Evolutionary conservation across 2,113 vertebrate species (phyloP).

Genomic region (Galeopterus variegatus): DNA sequence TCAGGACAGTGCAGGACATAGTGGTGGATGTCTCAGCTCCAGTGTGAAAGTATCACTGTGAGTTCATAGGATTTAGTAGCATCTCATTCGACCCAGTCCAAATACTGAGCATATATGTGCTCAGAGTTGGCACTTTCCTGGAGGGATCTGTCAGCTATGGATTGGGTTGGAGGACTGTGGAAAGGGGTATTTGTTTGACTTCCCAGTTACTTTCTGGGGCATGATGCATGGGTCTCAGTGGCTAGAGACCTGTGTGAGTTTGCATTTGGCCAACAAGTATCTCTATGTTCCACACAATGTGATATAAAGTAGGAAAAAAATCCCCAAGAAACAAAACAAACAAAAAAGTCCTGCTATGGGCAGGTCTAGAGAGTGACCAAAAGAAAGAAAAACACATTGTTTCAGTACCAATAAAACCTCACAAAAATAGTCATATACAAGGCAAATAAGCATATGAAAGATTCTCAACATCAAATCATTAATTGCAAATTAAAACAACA

Average conservation of each 20-base stretch:
- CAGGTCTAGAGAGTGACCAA: background rate
- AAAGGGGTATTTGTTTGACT: background rate
- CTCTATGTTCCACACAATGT: background rate
- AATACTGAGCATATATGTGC: background rate
- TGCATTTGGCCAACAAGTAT: background rate
- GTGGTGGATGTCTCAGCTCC: background rate
- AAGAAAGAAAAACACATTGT: background rate
- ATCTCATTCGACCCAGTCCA: rapidly evolving
- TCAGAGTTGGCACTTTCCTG: background rate
- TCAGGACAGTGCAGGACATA: background rate
- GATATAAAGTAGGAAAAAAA: background rate
- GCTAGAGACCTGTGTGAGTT: background rate
- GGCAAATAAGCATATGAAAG: background rate
- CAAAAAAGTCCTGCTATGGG: too few relatives aligned
- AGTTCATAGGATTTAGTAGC: background rate
- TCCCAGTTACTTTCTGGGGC: background rate
- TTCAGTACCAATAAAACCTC: background rate
- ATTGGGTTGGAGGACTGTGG: background rate
- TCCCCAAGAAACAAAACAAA: background rate
- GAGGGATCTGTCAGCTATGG: background rate
- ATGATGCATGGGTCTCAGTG: background rate
- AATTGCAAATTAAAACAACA: background rate
- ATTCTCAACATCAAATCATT: background rate
- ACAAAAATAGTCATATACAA: background rate
- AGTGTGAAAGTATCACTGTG: background rate